A percentile compares a stretch with the other conserved stretches of the same genome.
These are phyloP conservation scores for Emydura subglobosa DNA, from an alignment of 2,113 vertebrate genomes.

Conservation along the genomic window DNA sequence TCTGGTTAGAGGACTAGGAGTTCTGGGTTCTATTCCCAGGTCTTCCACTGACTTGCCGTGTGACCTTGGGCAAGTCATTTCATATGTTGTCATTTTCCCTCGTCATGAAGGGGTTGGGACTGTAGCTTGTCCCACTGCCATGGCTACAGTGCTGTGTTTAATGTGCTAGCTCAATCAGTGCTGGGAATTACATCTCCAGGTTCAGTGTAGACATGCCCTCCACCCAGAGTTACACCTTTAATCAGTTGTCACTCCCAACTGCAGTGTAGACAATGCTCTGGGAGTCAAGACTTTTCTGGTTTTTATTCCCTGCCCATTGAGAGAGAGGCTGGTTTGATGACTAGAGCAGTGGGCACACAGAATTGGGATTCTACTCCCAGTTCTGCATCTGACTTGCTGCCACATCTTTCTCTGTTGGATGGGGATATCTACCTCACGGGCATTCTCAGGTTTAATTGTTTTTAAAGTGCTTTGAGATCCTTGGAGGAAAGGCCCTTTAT, in stretches of 20 bases:
- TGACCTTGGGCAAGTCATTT: accelerated
- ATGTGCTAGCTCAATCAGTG: background rate
- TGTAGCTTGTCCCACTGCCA: background rate
- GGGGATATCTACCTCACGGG: accelerated
- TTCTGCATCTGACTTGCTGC: accelerated
- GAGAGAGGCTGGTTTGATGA: background rate
- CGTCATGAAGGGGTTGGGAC: background rate
- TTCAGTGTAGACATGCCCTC: too few relatives aligned
- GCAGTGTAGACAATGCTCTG: background rate
- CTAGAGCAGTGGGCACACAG: background rate
- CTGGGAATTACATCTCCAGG: background rate
- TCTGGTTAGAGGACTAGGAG: background rate
- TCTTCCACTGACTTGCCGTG: background rate
- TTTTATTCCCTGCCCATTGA: background rate
- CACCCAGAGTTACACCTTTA: background rate
- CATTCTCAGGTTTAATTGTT: accelerated
- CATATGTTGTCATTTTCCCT: background rate
- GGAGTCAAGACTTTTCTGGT: background rate
- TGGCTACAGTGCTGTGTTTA: background rate
- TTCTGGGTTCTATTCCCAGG: background rate
- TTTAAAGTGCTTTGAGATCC: accelerated
- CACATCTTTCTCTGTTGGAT: accelerated
- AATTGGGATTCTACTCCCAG: background rate
- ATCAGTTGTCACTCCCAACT: background rate
- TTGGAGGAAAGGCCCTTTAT: background rate